Conservation (phyloP, 2,888 invertebrate species). For the Neoscelio sp. region DNA sequence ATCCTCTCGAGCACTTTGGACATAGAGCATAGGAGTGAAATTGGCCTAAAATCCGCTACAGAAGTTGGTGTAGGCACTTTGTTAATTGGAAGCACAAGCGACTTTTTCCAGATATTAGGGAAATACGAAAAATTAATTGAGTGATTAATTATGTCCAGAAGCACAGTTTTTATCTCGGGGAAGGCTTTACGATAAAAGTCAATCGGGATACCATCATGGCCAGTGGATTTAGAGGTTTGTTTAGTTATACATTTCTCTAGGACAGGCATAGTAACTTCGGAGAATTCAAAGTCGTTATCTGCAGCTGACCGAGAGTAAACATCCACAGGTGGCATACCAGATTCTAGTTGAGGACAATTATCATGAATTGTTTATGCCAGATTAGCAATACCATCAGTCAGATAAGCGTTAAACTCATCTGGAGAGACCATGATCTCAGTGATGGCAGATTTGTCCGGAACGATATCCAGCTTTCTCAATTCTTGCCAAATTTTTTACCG, state of each 20-base stretch:
- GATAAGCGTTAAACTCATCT: conserved; percentile 14
- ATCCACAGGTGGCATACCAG: no score
- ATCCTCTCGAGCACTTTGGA: conserved; percentile 56
- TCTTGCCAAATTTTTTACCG: no score
- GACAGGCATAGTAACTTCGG: no score
- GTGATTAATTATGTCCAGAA: not conserved
- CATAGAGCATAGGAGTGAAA: conserved; percentile 29
- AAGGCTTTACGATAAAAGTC: conserved; percentile 6
- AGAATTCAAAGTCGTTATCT: not conserved
- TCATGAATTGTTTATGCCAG: no score
- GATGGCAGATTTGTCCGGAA: not conserved
- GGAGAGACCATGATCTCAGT: not conserved
- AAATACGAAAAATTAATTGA: not conserved
- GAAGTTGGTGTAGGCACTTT: conserved; percentile 11
- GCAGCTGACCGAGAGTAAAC: not conserved
- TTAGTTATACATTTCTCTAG: no score
- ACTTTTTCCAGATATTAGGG: conserved; percentile 15
- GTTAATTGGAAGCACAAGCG: conserved; percentile 27
- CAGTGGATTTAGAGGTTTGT: no score
- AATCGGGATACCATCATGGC: no score
- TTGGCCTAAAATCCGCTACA: conserved; percentile 39
- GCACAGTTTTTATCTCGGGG: not conserved
- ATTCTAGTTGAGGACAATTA: no score
- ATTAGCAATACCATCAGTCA: not conserved
- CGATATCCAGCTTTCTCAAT: conserved; percentile 15